Evolutionary conservation across 2,888 invertebrate species (phyloP).

Genomic region (Autographa pulchrina): DNA sequence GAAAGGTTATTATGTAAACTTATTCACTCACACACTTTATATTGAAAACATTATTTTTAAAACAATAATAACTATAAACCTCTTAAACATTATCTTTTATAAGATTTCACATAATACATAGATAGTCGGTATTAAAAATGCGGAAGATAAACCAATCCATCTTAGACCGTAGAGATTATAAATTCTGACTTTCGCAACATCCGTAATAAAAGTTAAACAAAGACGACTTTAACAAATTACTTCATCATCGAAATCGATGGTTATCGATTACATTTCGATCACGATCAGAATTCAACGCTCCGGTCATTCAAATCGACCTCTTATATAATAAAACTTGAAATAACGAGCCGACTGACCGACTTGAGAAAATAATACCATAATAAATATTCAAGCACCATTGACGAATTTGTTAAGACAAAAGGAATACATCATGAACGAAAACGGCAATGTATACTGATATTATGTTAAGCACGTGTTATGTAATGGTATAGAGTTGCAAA

Average conservation of each 20-base stretch:
- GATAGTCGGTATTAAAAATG: neutral
- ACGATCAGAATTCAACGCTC: constrained; percentile 42
- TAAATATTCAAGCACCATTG: constrained; percentile 62
- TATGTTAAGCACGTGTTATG: constrained; percentile 42
- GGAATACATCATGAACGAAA: constrained; percentile 46
- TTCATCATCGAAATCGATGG: constrained; percentile 20
- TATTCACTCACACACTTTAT: too few species aligned
- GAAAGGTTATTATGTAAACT: too few species aligned
- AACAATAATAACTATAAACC: too few species aligned
- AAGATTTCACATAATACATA: too few species aligned
- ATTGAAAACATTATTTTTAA: too few species aligned
- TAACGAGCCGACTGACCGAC: constrained; percentile 65
- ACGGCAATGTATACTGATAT: constrained; percentile 37
- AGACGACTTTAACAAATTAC: constrained; percentile 25
- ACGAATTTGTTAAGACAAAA: constrained; percentile 52
- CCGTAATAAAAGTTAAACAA: constrained; percentile 6
- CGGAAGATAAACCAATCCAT: neutral
- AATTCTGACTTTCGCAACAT: neutral
- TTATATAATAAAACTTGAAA: constrained; percentile 61
- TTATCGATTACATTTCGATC: constrained; percentile 36
- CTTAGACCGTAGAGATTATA: neutral
- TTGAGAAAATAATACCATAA: constrained; percentile 59
- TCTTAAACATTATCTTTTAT: too few species aligned
- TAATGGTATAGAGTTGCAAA: constrained; percentile 24
- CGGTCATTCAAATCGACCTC: constrained; percentile 55